A percentile compares a stretch with the other conserved stretches of the same genome.
phyloP scores from a whole-genome alignment of 92 coral and sea anemone species.

The Pocillopora meandrina region DNA sequence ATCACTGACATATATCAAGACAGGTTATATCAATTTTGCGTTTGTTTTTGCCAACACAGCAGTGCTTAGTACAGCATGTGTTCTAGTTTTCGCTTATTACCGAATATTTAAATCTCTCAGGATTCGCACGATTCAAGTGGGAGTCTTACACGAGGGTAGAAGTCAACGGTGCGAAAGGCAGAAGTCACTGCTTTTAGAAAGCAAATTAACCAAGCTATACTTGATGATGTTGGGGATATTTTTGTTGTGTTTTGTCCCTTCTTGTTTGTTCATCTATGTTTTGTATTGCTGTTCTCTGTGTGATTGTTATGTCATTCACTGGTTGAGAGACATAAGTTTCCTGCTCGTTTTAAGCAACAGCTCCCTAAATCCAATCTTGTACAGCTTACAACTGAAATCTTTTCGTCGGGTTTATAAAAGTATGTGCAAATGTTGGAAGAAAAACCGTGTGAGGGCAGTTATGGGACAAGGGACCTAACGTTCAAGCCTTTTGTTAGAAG shows the following conservation, averaged over 20 bases:
- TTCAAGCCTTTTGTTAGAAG: background rate
- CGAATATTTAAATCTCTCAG: slow-evolving; percentile 42
- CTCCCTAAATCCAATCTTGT: slow-evolving; percentile 15
- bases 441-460: background rate
- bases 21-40: slow-evolving; percentile 60
- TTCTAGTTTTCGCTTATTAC: slow-evolving; percentile 55
- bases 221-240: slow-evolving; percentile 10
- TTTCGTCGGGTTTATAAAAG: slow-evolving; percentile 1
- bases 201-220: background rate
- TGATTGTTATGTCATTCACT: background rate
- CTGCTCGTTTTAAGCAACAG: slow-evolving; percentile 9
- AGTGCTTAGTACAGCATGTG: slow-evolving; percentile 37
- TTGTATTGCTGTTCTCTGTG: slow-evolving; percentile 3
- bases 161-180: background rate
- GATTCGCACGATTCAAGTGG: background rate
- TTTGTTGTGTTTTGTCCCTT: background rate
- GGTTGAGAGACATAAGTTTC: slow-evolving; percentile 5
- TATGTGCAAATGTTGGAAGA: background rate
- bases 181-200: background rate
- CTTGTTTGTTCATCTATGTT: background rate
- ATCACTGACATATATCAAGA: slow-evolving; percentile 58
- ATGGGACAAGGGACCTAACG: background rate
- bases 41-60: slow-evolving; percentile 79
- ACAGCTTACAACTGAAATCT: background rate
- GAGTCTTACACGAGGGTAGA: background rate